A percentile compares a stretch with the other conserved stretches of the same genome.
phyloP scores from a whole-genome alignment of 1,140 invertebrate genomes.

The Saxidomus purpurata region DNA sequence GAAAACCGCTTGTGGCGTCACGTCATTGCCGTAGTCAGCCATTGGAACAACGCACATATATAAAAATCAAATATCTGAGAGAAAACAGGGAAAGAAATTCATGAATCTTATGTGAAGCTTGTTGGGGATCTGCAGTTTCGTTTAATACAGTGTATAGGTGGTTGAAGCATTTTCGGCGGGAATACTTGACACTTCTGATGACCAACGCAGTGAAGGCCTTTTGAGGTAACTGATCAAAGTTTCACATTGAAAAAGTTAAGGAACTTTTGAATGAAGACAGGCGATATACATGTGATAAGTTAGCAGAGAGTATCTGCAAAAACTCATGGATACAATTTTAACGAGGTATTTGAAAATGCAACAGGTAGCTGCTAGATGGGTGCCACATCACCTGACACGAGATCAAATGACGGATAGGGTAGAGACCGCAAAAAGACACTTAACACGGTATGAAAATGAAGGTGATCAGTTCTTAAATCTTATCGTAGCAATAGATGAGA shows the following conservation, averaged over 20 bases:
- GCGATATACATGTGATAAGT: too few species aligned
- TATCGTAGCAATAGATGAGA: slow-evolving; percentile 5
- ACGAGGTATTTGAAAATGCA: not conserved
- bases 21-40: not conserved
- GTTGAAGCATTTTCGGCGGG: not conserved
- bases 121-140: not conserved
- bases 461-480: not conserved
- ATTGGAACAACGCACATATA: not conserved
- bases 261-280: not conserved
- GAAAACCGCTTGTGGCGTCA: too few species aligned
- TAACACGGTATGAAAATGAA: slow-evolving; percentile 11
- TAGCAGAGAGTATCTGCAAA: not conserved
- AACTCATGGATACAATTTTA: not conserved
- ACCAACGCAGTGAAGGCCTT: not conserved
- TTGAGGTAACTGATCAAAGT: not conserved
- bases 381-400: not conserved
- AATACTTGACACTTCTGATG: not conserved
- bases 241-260: not conserved
- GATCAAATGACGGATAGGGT: not conserved
- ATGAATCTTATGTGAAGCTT: not conserved
- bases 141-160: not conserved
- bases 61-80: not conserved
- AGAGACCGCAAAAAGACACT: not conserved
- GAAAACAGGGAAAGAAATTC: not conserved
- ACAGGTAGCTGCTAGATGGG: not conserved